phyloP scores from a whole-genome alignment of 1,140 invertebrate species.

The Solenopsis fugax region DNA sequence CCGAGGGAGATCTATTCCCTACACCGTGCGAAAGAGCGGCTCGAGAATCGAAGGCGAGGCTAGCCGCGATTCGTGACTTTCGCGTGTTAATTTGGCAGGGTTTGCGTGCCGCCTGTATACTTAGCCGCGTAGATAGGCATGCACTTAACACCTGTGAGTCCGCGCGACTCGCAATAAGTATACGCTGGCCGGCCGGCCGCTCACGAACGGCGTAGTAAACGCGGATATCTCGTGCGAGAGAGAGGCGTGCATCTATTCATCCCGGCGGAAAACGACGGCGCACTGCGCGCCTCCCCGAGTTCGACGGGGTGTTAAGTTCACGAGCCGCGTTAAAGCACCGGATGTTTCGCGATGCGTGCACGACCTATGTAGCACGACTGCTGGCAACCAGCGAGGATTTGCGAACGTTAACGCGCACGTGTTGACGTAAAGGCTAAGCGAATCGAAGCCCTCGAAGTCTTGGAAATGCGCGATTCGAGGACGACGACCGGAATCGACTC shows the following conservation, averaged over 20 bases:
- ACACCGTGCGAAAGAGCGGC: slow-evolving; percentile 33
- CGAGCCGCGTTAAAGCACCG: slow-evolving; percentile 48
- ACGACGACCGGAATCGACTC: not conserved
- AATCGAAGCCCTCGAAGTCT: slow-evolving; percentile 11
- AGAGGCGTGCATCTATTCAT: slow-evolving; percentile 40
- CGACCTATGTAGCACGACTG: not conserved
- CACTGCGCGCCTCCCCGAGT: not conserved
- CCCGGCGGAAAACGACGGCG: slow-evolving; percentile 32
- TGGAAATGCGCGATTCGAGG: not conserved
- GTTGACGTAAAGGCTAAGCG: slow-evolving; percentile 35
- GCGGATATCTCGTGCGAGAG: slow-evolving; percentile 18
- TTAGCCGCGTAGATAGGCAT: slow-evolving; percentile 64
- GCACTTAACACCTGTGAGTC: slow-evolving; percentile 66
- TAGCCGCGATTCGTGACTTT: slow-evolving; percentile 62
- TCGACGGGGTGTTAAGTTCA: slow-evolving; percentile 54
- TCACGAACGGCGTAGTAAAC: slow-evolving; percentile 32
- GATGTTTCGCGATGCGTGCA: slow-evolving; percentile 53
- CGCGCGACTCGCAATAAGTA: slow-evolving; percentile 64
- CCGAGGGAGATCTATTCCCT: not conserved
- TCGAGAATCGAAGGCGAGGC: slow-evolving; percentile 44
- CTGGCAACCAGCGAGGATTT: not conserved
- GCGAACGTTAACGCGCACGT: slow-evolving; percentile 37
- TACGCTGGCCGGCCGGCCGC: slow-evolving; percentile 29
- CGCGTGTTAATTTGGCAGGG: slow-evolving; percentile 64
- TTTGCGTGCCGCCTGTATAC: slow-evolving; percentile 60